Evolutionary conservation across 2,797 vertebrate species (phyloP), one percentile per base, ranked within the genome.

Genomic region (Gouania willdenowi): DNA sequence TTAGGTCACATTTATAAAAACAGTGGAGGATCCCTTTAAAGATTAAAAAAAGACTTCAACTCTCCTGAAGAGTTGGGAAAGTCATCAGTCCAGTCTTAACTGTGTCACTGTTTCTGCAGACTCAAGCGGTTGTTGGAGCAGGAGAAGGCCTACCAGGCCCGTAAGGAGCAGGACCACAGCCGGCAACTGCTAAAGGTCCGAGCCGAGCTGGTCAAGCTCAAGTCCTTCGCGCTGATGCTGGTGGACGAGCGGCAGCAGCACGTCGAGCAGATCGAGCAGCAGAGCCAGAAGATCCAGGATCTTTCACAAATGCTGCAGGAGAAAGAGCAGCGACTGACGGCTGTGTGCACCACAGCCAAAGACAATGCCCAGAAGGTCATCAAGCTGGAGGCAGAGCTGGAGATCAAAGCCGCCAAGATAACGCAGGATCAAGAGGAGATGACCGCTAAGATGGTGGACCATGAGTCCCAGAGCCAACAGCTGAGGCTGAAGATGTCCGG

Each of bases 171-270:
- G 51, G 94, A 98, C 26, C 91, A 97, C 45, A 85, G 80, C 44
- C 90, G 87, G 69, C 82, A 89, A 30, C 83, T 97, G 45, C 92
- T 86, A 67, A 96, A 92, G 77, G 79, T 97, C 38, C 68, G 89
- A 63, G 92, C 90, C 3, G 94, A 98, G 72, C 80, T 98, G 48
- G 90, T 93, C 3, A 94, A 94, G 68, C 92, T 98, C 8, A 94
- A 94, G 76, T 96, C 94, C 19, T 97, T 98, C 48, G 90, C 94
- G 45, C 91, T 98, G 71, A 94, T 96, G 93, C 79, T 99, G 81
- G 93, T 97, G 45, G 95, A 99, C 35, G 95, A 99, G 73, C 89
- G 93, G 59, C 94, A 98, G 82, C 90, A 93, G 68, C 92, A 96
- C 58, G 84, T 92, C 2, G 92, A 98, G 56, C 92, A 97, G 66